A percentile compares a stretch with the other conserved stretches of the same genome.
These are phyloP conservation scores for Stenodema calcarata DNA, from an alignment of 2,888 invertebrate species.

Conservation along the genomic window DNA sequence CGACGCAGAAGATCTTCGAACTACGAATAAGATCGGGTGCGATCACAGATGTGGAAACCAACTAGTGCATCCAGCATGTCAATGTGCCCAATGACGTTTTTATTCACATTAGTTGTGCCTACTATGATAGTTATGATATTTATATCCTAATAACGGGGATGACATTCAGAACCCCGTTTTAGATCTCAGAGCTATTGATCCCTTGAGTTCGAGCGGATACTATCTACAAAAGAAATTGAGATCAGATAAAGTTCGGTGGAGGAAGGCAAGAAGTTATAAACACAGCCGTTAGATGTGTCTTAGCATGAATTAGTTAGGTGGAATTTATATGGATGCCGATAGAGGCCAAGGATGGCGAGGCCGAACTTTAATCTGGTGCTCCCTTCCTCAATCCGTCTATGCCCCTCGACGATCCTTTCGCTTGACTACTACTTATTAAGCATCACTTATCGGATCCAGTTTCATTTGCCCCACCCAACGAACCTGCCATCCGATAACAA, in stretches of 20 bases:
- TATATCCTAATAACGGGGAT: too few species aligned
- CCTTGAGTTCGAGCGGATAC: too few species aligned
- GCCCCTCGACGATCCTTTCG: not conserved
- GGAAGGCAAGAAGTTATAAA: not conserved
- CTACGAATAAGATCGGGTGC: too few species aligned
- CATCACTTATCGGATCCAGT: slow-evolving; percentile 45
- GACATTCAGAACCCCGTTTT: not conserved
- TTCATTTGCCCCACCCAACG: not conserved
- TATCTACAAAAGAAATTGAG: not conserved
- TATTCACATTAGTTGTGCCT: too few species aligned
- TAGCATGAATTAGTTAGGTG: not conserved
- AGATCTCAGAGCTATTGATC: not conserved
- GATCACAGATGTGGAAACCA: too few species aligned
- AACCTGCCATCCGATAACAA: not conserved
- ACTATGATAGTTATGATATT: too few species aligned
- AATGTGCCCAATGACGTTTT: too few species aligned
- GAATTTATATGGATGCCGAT: slow-evolving; percentile 4
- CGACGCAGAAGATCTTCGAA: too few species aligned
- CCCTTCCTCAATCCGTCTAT: not conserved
- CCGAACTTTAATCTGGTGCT: slow-evolving; percentile 26
- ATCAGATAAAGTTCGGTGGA: not conserved
- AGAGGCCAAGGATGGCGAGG: not conserved
- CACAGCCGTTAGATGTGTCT: not conserved
- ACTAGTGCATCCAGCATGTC: too few species aligned
- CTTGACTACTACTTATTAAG: slow-evolving; percentile 41